phyloP scores from a whole-genome alignment of 1,140 invertebrate genomes.

The Eufriesea mexicana region DNA sequence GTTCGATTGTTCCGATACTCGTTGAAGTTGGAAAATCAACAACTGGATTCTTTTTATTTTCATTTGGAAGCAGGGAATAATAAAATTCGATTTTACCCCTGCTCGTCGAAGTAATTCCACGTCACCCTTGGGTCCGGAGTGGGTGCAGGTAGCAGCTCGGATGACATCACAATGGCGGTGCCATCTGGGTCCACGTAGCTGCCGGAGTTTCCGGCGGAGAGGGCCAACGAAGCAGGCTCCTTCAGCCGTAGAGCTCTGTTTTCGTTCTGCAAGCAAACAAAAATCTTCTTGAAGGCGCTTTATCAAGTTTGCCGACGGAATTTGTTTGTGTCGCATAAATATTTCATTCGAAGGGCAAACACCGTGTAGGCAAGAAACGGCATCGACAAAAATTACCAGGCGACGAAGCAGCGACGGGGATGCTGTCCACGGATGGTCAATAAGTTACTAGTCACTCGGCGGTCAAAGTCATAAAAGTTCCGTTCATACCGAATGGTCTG shows the following conservation, averaged over 20 bases:
- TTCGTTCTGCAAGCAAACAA: conserved; percentile 83
- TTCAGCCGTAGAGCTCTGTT: conserved; percentile 88
- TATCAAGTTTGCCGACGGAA: conserved; percentile 37
- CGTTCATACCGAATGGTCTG: background rate
- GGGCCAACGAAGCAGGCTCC: conserved; percentile 81
- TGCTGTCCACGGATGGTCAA: no score
- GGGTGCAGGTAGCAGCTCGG: conserved; percentile 77
- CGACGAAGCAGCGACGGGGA: no score
- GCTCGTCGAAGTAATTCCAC: conserved; percentile 94
- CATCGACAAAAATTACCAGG: background rate
- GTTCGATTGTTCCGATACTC: background rate
- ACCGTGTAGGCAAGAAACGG: background rate
- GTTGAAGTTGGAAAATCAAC: background rate
- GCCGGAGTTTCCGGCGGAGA: conserved; percentile 77
- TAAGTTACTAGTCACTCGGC: no score
- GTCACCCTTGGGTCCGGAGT: conserved; percentile 81
- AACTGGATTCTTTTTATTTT: accelerated
- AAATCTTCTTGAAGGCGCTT: conserved; percentile 5
- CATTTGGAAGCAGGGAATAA: background rate
- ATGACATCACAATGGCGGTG: conserved; percentile 77
- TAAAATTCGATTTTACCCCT: conserved; percentile 72
- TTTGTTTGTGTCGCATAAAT: background rate
- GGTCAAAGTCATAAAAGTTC: background rate
- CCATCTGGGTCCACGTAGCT: conserved; percentile 78
- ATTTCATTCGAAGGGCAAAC: background rate